phyloP scores from a whole-genome alignment of 64 coral and sea anemone species.

The Orbicella faveolata region DNA sequence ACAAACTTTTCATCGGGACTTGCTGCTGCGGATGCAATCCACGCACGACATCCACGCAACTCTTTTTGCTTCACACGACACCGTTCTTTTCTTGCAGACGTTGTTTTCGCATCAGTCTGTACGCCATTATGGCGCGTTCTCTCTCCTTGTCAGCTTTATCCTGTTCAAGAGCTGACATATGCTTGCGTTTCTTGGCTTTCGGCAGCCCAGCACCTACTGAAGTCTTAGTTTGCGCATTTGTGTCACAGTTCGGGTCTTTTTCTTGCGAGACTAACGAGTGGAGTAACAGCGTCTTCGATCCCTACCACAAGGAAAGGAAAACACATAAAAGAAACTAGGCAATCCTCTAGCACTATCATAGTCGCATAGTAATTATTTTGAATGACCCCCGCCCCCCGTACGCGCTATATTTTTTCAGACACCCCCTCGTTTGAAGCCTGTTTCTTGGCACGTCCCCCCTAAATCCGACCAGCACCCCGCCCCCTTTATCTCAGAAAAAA shows the following conservation, averaged over 20 bases:
- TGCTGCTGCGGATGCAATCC: not conserved
- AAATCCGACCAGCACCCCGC: too few relatives aligned
- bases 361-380: too few relatives aligned
- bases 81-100: not conserved
- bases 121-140: slow-evolving; percentile 31
- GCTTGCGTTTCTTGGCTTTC: slow-evolving; percentile 60
- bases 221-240: not conserved
- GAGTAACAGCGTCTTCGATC: slow-evolving; percentile 33
- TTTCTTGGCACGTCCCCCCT: too few relatives aligned
- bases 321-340: too few relatives aligned
- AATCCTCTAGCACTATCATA: too few relatives aligned
- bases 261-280: slow-evolving; percentile 12
- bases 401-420: too few relatives aligned
- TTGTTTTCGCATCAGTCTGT: slow-evolving; percentile 44
- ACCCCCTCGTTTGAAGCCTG: too few relatives aligned
- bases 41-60: not conserved
- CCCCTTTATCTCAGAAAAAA: too few relatives aligned
- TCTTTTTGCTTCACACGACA: not conserved
- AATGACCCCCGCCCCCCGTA: too few relatives aligned
- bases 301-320: slow-evolving; percentile 25
- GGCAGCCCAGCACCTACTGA: not conserved
- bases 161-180: slow-evolving; percentile 42
- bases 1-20: too few relatives aligned
- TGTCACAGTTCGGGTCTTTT: not conserved
- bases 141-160: slow-evolving; percentile 53